Percentiles rank a stretch among this genome's conserved stretches.
These are phyloP conservation scores for Nasonia giraulti DNA, from an alignment of 1,140 invertebrate genomes.

Conservation along the genomic window DNA sequence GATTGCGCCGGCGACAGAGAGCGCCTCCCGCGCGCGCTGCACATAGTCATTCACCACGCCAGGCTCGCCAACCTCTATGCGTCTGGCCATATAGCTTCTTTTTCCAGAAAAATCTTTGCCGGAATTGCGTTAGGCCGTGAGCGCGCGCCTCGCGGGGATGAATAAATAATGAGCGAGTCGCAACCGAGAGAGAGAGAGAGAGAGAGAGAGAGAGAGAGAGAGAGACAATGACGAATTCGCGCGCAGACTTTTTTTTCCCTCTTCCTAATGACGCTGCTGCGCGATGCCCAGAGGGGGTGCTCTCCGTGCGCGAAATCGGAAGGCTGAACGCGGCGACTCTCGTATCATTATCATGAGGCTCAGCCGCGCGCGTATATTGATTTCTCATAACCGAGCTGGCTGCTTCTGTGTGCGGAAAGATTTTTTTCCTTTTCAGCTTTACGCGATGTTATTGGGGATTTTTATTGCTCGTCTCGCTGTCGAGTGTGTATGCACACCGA, in stretches of 20 bases:
- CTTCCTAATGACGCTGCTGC: too few relatives aligned
- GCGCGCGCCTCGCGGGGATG: not conserved
- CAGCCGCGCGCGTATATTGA: not conserved
- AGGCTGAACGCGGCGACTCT: not conserved
- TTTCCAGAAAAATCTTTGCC: constrained; percentile 31
- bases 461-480: not conserved
- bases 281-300: too few relatives aligned
- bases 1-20: too few relatives aligned
- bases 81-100: too few relatives aligned
- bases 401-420: too few relatives aligned
- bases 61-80: constrained; percentile 31
- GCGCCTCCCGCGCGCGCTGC: too few relatives aligned
- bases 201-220: not conserved
- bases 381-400: not conserved
- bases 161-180: constrained; percentile 6
- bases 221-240: not conserved
- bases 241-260: not conserved
- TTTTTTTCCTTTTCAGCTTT: too few relatives aligned
- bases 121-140: not conserved
- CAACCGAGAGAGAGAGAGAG: not conserved
- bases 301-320: not conserved
- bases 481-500: too few relatives aligned
- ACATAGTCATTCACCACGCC: constrained; percentile 1
- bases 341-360: not conserved
- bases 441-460: not conserved